These are phyloP conservation scores for Desmophyllum pertusum DNA, from an alignment of 92 coral and sea anemone species.

Conservation along the genomic window DNA sequence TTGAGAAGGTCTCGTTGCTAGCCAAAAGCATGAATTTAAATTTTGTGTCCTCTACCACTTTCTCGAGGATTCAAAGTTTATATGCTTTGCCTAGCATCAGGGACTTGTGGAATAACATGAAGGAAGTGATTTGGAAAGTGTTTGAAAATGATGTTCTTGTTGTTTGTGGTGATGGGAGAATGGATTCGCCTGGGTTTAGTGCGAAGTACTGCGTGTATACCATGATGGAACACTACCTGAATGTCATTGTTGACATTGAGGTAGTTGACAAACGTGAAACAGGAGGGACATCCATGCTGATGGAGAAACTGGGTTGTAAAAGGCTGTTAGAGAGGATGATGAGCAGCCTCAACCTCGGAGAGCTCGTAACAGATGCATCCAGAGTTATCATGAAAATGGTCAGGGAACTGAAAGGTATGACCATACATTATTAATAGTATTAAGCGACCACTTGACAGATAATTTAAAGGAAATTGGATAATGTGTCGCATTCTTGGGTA, in stretches of 20 bases:
- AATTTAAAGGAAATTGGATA: too few relatives aligned
- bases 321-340: slow-evolving; percentile 37
- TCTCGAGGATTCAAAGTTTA: slow-evolving; percentile 10
- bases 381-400: slow-evolving; percentile 56
- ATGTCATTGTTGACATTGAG: slow-evolving; percentile 31
- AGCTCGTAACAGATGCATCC: slow-evolving; percentile 48
- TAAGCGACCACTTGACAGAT: too few relatives aligned
- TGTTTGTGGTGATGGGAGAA: slow-evolving; percentile 57
- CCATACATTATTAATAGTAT: slow-evolving; percentile 1
- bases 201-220: slow-evolving; percentile 55
- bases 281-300: slow-evolving; percentile 32
- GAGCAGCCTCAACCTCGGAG: slow-evolving; percentile 12
- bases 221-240: slow-evolving; percentile 25
- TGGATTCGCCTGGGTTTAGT: slow-evolving; percentile 53
- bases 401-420: slow-evolving; percentile 59
- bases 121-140: slow-evolving; percentile 33
- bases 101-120: slow-evolving; percentile 17
- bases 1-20: slow-evolving; percentile 18
- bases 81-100: slow-evolving; percentile 28
- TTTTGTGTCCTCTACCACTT: slow-evolving; percentile 4
- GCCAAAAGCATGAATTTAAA: not conserved
- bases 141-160: slow-evolving; percentile 32
- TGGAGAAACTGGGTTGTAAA: slow-evolving; percentile 46
- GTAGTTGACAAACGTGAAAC: slow-evolving; percentile 43
- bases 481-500: too few relatives aligned